Evolutionary conservation across 2,113 vertebrate species (phyloP).

Genomic region (Menidia beryllina): DNA sequence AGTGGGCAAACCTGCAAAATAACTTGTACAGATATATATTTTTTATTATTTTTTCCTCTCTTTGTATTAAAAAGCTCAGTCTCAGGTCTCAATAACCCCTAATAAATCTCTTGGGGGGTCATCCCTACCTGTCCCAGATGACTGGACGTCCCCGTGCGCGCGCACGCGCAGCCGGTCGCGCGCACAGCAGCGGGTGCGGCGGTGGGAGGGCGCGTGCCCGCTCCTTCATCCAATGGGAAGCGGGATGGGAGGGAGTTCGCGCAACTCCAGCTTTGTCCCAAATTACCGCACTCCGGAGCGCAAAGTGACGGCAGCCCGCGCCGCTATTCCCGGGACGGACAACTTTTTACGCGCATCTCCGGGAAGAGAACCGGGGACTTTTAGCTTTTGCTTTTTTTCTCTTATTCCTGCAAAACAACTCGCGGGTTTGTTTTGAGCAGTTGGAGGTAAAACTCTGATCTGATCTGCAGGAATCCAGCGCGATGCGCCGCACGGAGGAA

Average conservation of each 20-base stretch:
- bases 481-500: constrained; percentile 33
- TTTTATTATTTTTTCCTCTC: too few species aligned
- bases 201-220: constrained; percentile 53
- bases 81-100: not conserved
- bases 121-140: constrained; percentile 66
- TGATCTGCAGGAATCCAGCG: constrained; percentile 40
- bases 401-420: constrained; percentile 1
- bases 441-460: constrained; percentile 50
- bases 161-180: constrained; percentile 19
- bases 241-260: constrained; percentile 76
- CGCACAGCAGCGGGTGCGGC: constrained; percentile 2
- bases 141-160: constrained; percentile 56
- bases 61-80: too few species aligned
- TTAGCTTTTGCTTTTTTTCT: constrained; percentile 19
- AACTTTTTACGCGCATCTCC: constrained; percentile 41
- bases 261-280: constrained; percentile 81
- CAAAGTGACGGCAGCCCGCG: constrained; percentile 77
- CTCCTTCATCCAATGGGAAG: constrained; percentile 70
- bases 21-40: too few species aligned
- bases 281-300: constrained; percentile 72
- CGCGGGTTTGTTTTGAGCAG: constrained; percentile 15
- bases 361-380: too few species aligned
- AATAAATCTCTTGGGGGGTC: not conserved
- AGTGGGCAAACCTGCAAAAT: too few species aligned
- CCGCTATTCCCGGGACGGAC: constrained; percentile 79